Evolutionary conservation across 2,113 vertebrate species (phyloP), one percentile per base, ranked within the genome.

Genomic region (Sapayoa aenigma): DNA sequence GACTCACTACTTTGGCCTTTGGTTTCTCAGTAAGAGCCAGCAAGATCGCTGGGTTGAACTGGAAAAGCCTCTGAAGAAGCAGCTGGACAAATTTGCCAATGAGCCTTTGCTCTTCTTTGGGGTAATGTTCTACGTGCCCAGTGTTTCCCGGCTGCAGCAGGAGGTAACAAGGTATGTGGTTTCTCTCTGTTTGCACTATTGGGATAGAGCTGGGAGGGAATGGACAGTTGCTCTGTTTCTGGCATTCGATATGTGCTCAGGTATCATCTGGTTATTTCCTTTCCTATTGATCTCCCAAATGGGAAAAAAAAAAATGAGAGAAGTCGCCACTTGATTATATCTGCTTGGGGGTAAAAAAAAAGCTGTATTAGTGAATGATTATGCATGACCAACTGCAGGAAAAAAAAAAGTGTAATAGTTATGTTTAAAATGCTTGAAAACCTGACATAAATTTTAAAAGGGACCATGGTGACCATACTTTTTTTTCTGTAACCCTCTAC

Each of bases 111-210:
- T 99, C 68, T 99, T 99, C 97, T 99, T 99, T 14, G 99, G 99
- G 66, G 99, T 99, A 39, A 99, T 99, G 99, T 99, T 99, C 98
- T 99, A 99, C 41, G 99, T 99, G 88, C 99, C 99, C 90, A 99
- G 93, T 47, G 99, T 99, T 52, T 99, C 98, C 62, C 98, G 98
- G 76, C 98, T 99, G 81, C 98, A 99, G 96, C 99, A 99, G 78
- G 98, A 99, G 96, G 98, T 98, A 95, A 99, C 99, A 79, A 99
- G 99, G 99, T 99, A 98, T 39, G 96, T 83, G 72, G 22, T 60
- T 90, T 76, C 58, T 31, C 20, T 84, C 52, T 33, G 2, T 37
- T 84, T 39, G 16, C 44, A 7, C 6, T 9, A 0, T 9, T 50
- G 68, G 59, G 82, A 5, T 59, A 49, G 35, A 63, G 59, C 28